These are phyloP conservation scores for Smittia aterrima DNA, from an alignment of 2,888 invertebrate genomes.

Conservation along the genomic window DNA sequence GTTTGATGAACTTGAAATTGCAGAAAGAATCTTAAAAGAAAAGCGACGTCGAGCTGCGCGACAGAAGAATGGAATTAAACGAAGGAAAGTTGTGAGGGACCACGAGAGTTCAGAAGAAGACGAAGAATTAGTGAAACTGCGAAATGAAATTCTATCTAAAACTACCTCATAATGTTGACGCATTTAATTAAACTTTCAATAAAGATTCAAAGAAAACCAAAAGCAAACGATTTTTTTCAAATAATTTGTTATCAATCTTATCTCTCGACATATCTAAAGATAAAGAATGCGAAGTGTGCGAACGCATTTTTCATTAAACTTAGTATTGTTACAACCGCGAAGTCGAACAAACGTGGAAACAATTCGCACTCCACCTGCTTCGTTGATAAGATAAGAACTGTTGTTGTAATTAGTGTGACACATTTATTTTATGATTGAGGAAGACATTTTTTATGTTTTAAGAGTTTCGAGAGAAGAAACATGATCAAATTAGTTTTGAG, in stretches of 20 bases:
- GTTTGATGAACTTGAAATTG: constrained; percentile 60
- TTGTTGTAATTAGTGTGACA: background rate
- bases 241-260: too few relatives aligned
- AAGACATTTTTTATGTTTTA: background rate
- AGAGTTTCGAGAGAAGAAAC: background rate
- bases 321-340: background rate
- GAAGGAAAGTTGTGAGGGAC: constrained; percentile 42
- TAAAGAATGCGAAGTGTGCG: too few relatives aligned
- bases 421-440: background rate
- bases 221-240: too few relatives aligned
- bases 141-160: constrained; percentile 13
- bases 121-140: background rate
- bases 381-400: background rate
- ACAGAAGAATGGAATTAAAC: constrained; percentile 41
- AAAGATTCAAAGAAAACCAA: too few relatives aligned
- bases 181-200: too few relatives aligned
- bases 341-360: background rate
- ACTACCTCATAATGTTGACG: too few relatives aligned
- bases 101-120: constrained; percentile 27
- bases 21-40: constrained; percentile 59
- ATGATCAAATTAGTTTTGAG: background rate
- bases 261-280: too few relatives aligned
- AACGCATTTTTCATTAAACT: background rate
- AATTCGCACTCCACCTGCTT: background rate
- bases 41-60: constrained; percentile 45